Evolutionary conservation across 2,888 invertebrate genomes (phyloP).

Genomic region (Ethmia dodecea): DNA sequence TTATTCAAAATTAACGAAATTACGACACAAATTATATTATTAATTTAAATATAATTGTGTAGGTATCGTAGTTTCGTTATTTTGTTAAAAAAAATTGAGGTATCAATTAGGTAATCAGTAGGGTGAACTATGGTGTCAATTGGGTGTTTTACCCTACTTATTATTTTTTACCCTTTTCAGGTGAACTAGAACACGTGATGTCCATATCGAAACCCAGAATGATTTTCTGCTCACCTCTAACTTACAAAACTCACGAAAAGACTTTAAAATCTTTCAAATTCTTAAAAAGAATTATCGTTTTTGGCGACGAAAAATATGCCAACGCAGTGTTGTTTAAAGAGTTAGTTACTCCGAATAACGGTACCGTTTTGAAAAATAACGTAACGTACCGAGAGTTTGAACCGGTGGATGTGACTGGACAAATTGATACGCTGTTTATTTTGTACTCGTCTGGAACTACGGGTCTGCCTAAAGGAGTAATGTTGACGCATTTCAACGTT

Average conservation of each 20-base stretch:
- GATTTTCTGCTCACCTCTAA: slow-evolving; percentile 42
- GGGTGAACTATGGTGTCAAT: no score
- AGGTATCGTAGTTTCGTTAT: no score
- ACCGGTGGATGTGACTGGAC: slow-evolving; percentile 37
- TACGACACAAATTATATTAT: no score
- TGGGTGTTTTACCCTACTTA: no score
- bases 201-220: slow-evolving; percentile 49
- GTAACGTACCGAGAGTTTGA: slow-evolving; percentile 39
- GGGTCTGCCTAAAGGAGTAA: slow-evolving; percentile 58
- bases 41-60: no score
- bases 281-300: slow-evolving; percentile 40
- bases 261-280: slow-evolving; percentile 25
- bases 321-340: slow-evolving; percentile 31
- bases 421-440: slow-evolving; percentile 39
- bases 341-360: slow-evolving; percentile 21
- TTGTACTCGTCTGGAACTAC: slow-evolving; percentile 64
- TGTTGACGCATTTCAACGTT: slow-evolving; percentile 48
- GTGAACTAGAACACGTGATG: slow-evolving; percentile 45
- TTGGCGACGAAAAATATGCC: slow-evolving; percentile 32
- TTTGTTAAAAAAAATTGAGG: no score
- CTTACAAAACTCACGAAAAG: slow-evolving; percentile 35
- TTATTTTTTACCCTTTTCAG: no score
- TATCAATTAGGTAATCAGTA: no score
- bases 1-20: no score
- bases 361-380: slow-evolving; percentile 14